Percentiles rank a stretch among this genome's conserved stretches.
These are phyloP conservation scores for Aphis gossypii DNA, from an alignment of 1,140 invertebrate genomes.

Conservation along the genomic window DNA sequence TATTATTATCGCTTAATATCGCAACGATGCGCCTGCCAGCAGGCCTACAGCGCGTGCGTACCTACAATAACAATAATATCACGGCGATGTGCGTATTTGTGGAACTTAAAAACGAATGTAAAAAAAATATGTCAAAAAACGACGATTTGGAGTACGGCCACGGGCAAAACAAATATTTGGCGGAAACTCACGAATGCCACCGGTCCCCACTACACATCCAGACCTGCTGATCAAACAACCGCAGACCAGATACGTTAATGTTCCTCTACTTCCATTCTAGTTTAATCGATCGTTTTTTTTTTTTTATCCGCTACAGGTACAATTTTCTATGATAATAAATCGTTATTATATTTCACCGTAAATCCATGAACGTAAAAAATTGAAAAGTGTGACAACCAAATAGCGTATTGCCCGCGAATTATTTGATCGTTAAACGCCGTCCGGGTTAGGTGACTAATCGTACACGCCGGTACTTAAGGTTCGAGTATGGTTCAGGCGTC, in stretches of 20 bases:
- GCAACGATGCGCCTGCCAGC: background rate
- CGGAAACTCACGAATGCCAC: background rate
- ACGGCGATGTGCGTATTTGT: background rate
- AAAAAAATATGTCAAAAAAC: background rate
- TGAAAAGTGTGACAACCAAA: background rate
- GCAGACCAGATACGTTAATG: background rate
- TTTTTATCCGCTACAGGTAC: background rate
- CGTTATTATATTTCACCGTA: background rate
- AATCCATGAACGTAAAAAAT: background rate
- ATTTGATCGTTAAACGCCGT: background rate
- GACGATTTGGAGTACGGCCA: constrained; percentile 32
- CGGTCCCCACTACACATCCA: background rate
- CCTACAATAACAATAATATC: background rate
- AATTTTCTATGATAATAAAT: background rate
- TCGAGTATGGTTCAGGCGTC: background rate
- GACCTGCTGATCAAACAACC: constrained; percentile 52
- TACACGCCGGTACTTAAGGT: background rate
- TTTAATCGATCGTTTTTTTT: background rate
- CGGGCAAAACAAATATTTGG: constrained; percentile 41
- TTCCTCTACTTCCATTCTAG: background rate
- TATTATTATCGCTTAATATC: background rate
- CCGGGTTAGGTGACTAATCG: background rate
- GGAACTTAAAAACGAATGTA: background rate
- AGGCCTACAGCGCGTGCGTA: background rate
- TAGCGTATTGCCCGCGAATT: background rate